Evolutionary conservation across 2,888 invertebrate species (phyloP).

Genomic region (Monoplex corrugatus): DNA sequence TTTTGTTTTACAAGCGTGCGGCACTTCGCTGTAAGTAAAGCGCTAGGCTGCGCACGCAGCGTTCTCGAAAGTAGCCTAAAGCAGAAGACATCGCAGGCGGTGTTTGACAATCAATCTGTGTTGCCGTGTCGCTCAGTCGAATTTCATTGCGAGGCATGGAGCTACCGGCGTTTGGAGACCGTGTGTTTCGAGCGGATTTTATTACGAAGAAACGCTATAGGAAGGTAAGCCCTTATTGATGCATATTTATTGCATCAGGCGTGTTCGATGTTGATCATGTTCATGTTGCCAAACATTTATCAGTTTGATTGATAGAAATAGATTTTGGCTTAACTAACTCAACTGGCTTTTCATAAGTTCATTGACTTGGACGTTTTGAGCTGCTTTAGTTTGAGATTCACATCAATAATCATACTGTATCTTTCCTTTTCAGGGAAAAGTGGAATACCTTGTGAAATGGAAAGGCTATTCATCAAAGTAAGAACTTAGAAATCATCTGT

Average conservation of each 20-base stretch:
- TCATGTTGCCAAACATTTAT: too few species aligned
- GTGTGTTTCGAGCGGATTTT: conserved; percentile 97
- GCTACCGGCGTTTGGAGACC: conserved; percentile 81
- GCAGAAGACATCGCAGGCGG: conserved; percentile 40
- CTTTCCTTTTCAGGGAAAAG: conserved; percentile 92
- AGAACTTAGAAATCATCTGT: too few species aligned
- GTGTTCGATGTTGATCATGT: too few species aligned
- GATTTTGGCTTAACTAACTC: too few species aligned
- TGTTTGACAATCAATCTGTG: too few species aligned
- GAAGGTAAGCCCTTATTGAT: conserved; percentile 86
- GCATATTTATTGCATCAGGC: conserved; percentile 15
- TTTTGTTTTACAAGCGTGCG: too few species aligned
- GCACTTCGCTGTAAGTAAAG: too few species aligned
- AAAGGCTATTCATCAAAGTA: conserved; percentile 97
- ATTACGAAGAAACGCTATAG: conserved; percentile 96
- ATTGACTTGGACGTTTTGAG: too few species aligned
- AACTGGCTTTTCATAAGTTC: too few species aligned
- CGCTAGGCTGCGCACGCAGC: conserved; percentile 31
- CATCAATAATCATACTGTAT: conserved; percentile 64
- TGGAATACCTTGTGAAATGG: conserved; percentile 98
- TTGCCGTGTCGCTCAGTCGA: too few species aligned
- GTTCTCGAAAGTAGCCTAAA: background rate
- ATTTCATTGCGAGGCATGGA: too few species aligned
- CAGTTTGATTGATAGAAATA: too few species aligned
- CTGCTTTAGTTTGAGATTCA: background rate